A percentile compares a stretch with the other conserved stretches of the same genome.
Evolutionary conservation across 2,888 invertebrate species (phyloP).

Genomic region (Crocallis elinguaria): DNA sequence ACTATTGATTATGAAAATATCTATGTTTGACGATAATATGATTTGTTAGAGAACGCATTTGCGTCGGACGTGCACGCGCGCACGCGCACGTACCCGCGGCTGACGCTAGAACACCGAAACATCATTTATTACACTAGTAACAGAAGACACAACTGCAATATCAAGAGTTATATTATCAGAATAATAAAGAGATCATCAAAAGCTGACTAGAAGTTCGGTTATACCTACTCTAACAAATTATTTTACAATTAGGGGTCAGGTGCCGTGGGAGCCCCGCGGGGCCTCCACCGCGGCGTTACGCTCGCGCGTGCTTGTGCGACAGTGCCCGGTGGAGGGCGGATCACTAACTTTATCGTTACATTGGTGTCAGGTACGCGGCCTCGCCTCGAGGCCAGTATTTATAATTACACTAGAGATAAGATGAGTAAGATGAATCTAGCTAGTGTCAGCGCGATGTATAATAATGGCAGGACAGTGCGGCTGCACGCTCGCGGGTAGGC

Average conservation of each 20-base stretch:
- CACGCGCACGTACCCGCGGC: constrained; percentile 31
- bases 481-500: constrained; percentile 53
- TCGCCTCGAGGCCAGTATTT: constrained; percentile 61
- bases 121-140: constrained; percentile 70
- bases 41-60: constrained; percentile 47
- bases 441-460: constrained; percentile 62
- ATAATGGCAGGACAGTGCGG: constrained; percentile 39
- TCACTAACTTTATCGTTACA: constrained; percentile 58
- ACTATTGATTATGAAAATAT: constrained; percentile 82
- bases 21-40: constrained; percentile 72
- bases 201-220: constrained; percentile 82
- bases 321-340: constrained; percentile 30
- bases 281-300: constrained; percentile 24
- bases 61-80: constrained; percentile 43
- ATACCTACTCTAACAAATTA: constrained; percentile 76
- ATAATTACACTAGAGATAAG: constrained; percentile 60
- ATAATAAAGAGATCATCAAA: constrained; percentile 78
- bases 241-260: constrained; percentile 49
- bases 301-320: constrained; percentile 55
- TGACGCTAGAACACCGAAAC: constrained; percentile 67
- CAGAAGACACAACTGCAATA: constrained; percentile 69
- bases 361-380: constrained; percentile 81
- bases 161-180: constrained; percentile 71
- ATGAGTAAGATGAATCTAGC: constrained; percentile 72
- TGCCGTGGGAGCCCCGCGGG: constrained; percentile 18